Evolutionary conservation across 1,140 invertebrate species (phyloP), one percentile per base, ranked within the genome.

Genomic region (Notospermus geniculatus): DNA sequence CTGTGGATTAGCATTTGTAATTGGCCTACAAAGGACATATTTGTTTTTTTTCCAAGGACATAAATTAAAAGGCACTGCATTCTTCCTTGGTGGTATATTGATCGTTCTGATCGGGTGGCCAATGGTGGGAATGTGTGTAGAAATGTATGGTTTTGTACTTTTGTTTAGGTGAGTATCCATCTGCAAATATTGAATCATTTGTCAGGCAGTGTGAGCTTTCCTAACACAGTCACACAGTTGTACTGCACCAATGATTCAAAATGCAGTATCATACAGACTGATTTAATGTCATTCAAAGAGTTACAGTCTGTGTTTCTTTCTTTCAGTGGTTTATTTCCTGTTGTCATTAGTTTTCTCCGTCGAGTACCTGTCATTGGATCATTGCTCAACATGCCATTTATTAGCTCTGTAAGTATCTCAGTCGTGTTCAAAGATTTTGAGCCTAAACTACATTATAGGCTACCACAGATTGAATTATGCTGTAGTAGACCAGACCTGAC

Each of bases 21-120:
- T 99, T 74, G 97, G 97, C 1, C 84, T 98, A 39, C 91, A 95
- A 82, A 84, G 95, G 77, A 98, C 96, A 28, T 89, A 98, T 70
- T 88, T 91, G 74, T 99, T 99, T 79, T 99, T 99, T 83, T 99
- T 99, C 80, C 96, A 99, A 86, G 83, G 88, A 60, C 95, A 99
- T 77, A 99, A 99, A 87, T 79, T 94, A 4, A 95, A 91, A 86
- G 96, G 91, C 0, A 92, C 93, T 9, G 80, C 87, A 9, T 88
- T 92, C 15, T 99, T 99, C 82, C 92, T 99, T 77, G 91, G 93
- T 22, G 97, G 97, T 7, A 93, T 99, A 68, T 80, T 90, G 4
- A 85, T 98, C 56, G 95, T 99, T 25, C 83, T 99, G n/a, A 74
- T 97, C 45, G 96, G 97, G 41, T 99, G 91, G 89, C 95, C 97